Evolutionary conservation across 2,888 invertebrate species (phyloP), one percentile per base, ranked within the genome.

Genomic region (Lasioglossum leucozonium): DNA sequence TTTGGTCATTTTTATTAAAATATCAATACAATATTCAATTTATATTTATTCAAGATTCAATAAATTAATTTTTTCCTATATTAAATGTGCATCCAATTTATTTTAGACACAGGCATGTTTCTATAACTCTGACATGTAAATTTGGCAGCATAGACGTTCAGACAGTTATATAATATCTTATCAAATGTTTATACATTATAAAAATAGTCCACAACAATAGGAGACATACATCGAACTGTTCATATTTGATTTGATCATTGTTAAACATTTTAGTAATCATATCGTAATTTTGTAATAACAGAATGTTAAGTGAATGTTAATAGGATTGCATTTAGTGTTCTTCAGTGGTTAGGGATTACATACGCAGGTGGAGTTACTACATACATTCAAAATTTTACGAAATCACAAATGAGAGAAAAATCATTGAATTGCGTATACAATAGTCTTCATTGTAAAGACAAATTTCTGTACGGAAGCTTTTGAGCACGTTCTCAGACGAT

Each of bases 121-220:
- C 62, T 67, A 67, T 67, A 67, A 67, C 65, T 67, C 34, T 67
- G 10, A 67, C 65, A 67, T 18, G 10, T 67, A 18, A 34, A n/a
- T 30, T 76, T 58, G 55, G 65, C 65, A 67, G 18, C 30, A 62
- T 30, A 62, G 34, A 67, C 37, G 34, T 67, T 37, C 65, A 34
- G 30, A 67, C 65, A n/a, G 37, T 71, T 71, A 71, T 37, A 42
- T 71, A 71, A 71, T 26, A 40, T 69, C n/a, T 69, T 69, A 37
- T 69, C 40, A 69, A 69, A 40, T 69, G 37, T 69, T 69, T 40
- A 37, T 37, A n/a, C 40, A 40, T 69, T 69, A 40, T 69, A 69
- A 37, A 69, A 69, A 69, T 69, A 69, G 40, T 40, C 69, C 3
- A 37, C 18, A 67, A 37, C 34, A 67, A 34, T 67, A 67, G 37